Evolutionary conservation across 2,113 vertebrate genomes (phyloP).

Genomic region (Chitala chitala): DNA sequence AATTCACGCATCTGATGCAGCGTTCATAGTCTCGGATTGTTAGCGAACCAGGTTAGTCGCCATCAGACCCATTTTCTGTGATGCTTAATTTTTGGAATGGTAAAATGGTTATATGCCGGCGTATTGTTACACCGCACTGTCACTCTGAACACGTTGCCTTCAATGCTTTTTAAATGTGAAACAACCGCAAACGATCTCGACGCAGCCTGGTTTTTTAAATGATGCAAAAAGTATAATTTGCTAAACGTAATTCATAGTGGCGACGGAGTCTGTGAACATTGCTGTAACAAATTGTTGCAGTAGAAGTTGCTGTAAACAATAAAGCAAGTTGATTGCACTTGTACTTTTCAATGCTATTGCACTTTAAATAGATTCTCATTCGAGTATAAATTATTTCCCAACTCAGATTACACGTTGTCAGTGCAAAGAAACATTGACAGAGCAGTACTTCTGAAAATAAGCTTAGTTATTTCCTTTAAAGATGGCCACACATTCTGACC

Average conservation of each 20-base stretch:
- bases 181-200: neutral
- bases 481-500: neutral
- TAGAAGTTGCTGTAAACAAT: conserved; percentile 16
- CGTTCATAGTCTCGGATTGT: neutral
- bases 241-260: neutral
- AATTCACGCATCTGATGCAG: neutral
- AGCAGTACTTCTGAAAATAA: neutral
- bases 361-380: conserved; percentile 15
- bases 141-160: conserved; percentile 56
- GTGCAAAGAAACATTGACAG: neutral
- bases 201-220: neutral
- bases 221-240: no score
- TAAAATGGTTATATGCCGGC: neutral
- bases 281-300: neutral
- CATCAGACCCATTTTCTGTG: neutral
- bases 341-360: conserved; percentile 24
- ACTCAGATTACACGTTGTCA: conserved; percentile 12
- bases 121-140: neutral
- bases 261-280: neutral
- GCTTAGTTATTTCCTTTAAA: neutral
- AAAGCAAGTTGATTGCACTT: conserved; percentile 18
- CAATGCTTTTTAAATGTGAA: conserved; percentile 33
- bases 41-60: neutral
- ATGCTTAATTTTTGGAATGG: neutral
- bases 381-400: conserved; percentile 15